Evolutionary conservation across 1,140 invertebrate species (phyloP).

Genomic region (Lucilia sericata): DNA sequence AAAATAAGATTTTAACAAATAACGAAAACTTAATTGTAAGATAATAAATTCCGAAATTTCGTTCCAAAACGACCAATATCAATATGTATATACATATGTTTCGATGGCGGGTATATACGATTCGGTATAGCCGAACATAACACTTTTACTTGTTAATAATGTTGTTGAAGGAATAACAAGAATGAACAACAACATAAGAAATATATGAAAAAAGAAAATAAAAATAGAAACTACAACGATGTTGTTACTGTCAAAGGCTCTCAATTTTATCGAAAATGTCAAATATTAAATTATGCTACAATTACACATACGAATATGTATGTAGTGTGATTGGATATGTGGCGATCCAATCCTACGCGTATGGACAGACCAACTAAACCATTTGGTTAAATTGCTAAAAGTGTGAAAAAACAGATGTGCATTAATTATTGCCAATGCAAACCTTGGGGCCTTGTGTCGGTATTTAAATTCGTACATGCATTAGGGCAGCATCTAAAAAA

Average conservation of each 20-base stretch:
- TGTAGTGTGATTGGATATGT: background rate
- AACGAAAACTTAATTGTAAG: too few relatives aligned
- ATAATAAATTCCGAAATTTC: too few relatives aligned
- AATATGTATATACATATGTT: too few relatives aligned
- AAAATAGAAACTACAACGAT: background rate
- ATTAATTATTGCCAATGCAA: slow-evolving; percentile 37
- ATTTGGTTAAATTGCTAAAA: slow-evolving; percentile 31
- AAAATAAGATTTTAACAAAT: too few relatives aligned
- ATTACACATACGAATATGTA: slow-evolving; percentile 14
- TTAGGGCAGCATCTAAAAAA: too few relatives aligned
- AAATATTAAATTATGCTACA: slow-evolving; percentile 40
- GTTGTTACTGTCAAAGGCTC: slow-evolving; percentile 22
- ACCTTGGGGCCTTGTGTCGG: slow-evolving; percentile 1
- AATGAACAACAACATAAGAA: too few relatives aligned
- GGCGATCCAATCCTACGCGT: slow-evolving; percentile 25
- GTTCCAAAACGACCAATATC: too few relatives aligned
- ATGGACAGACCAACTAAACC: background rate
- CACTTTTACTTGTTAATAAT: too few relatives aligned
- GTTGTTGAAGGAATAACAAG: too few relatives aligned
- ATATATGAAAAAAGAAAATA: background rate
- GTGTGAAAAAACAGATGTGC: slow-evolving; percentile 42
- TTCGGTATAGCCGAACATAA: too few relatives aligned
- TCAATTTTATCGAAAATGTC: slow-evolving; percentile 38
- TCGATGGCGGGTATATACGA: too few relatives aligned
- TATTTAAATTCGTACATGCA: background rate